Conservation (phyloP, 2,113 vertebrate species). For the Clarias batrachus region DNA sequence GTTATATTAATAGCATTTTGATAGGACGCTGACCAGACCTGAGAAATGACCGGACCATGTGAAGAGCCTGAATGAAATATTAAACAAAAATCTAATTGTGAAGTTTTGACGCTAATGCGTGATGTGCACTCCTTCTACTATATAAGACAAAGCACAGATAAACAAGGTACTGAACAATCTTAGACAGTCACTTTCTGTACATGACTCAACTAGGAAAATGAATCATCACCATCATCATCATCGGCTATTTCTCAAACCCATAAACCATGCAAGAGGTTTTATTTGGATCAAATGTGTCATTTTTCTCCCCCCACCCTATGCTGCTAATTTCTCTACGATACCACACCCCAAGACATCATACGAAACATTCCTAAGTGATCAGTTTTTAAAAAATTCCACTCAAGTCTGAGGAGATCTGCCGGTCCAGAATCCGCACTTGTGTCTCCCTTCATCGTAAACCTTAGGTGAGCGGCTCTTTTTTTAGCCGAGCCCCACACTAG, state of each 20-base stretch:
- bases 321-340: conserved; percentile 18
- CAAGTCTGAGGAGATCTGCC: not conserved
- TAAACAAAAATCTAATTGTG: too few species aligned
- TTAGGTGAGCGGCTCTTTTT: not conserved
- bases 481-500: not conserved
- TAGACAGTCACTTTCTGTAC: not conserved
- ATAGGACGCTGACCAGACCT: not conserved
- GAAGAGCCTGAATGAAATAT: not conserved
- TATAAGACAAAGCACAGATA: not conserved
- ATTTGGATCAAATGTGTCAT: conserved; percentile 12
- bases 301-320: not conserved
- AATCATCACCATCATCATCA: not conserved
- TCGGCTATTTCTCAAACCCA: not conserved
- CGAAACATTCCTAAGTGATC: not conserved
- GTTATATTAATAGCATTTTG: not conserved
- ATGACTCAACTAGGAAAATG: conserved; percentile 15
- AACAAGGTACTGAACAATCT: not conserved
- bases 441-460: not conserved
- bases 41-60: not conserved
- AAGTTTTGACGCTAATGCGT: not conserved
- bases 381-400: not conserved
- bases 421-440: not conserved
- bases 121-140: not conserved
- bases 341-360: conserved; percentile 36
- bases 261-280: not conserved